Base-by-base conservation (phyloP, 2,888 invertebrate genomes). In the Syrista parreyssii region DNA sequence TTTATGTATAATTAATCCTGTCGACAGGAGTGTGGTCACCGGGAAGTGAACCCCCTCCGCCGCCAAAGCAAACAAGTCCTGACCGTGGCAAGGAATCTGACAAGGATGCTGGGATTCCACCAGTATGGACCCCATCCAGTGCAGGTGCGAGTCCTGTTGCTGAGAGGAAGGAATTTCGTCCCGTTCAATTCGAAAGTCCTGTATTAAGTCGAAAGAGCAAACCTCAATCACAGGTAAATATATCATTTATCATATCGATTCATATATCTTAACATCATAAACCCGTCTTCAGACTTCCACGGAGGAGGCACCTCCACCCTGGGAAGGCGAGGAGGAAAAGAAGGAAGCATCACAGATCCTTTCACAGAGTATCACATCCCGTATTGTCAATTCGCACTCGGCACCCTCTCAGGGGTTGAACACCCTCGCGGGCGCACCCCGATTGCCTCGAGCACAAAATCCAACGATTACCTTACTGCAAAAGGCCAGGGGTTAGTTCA, bases 391-490 rank as follows among this genome's bases (percentile, higher is more conserved):
- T 85, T 91, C 91, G 76, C 94, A 94, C 82, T 95, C 95, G 77
- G 94, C 95, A 1, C 95, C 95, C 0, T 93, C 93, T 69, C 93
- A 94, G 75, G 95, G 95, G 82, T 92, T 93, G 86, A 92, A 90
- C 84, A 90, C 91, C 31, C 92, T 92, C 80, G 89, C 90, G 78
- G 84, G 85, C 71, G 86, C 91, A 15, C 89, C 92, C 31, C 91
- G 93, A 83, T 92, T 97, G 84, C 97, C 97, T 4, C 93, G 94
- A 85, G 96, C 96, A 2, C 97, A 97, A 92, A 97, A 96, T 92
- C 97, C 97, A 0, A 97, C 97, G 11, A 96, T 97, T 85, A 97
- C 97, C 1, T 92, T 97, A 69, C 93, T 97, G 80, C 97, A 97
- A 92, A 97, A 97, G 92, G 96, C 96, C 78, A 94, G 97, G 95